A percentile compares a stretch with the other conserved stretches of the same genome.
These are phyloP conservation scores for Bufo gargarizans DNA, from an alignment of 2,113 vertebrate genomes.

Conservation along the genomic window DNA sequence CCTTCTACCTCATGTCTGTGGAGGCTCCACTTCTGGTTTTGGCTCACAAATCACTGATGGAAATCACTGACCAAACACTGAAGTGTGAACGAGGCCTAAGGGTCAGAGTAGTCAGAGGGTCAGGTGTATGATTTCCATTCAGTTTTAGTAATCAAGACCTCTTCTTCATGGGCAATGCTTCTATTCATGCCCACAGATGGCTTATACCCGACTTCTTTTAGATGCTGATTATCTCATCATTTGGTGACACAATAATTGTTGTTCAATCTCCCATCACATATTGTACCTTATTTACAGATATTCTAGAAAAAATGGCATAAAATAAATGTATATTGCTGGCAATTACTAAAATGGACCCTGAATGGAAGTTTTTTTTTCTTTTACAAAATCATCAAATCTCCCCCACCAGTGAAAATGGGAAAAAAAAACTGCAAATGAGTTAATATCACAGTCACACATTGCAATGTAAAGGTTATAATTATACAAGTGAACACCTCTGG, in stretches of 20 bases:
- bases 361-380: neutral
- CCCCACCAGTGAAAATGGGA: neutral
- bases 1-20: too few species aligned
- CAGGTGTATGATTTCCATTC: neutral
- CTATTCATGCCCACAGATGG: neutral
- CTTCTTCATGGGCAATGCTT: neutral
- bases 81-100: too few species aligned
- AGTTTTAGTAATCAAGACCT: neutral
- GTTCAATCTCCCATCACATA: neutral
- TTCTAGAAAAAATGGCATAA: neutral
- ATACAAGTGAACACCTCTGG: constrained; percentile 44
- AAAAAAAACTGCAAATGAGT: constrained; percentile 47
- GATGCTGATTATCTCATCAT: neutral
- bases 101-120: neutral
- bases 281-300: neutral
- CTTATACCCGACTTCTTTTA: neutral
- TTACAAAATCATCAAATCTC: constrained; percentile 14
- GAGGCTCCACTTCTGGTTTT: too few species aligned
- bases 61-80: too few species aligned
- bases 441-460: constrained; percentile 40
- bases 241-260: neutral
- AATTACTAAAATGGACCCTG: neutral
- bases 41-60: too few species aligned
- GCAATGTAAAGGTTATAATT: constrained; percentile 50
- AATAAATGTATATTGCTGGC: neutral